Percentiles rank a stretch among this genome's conserved stretches.
Conservation (phyloP, 2,797 vertebrate species). For the Crossoptilon crossoptilon region DNA sequence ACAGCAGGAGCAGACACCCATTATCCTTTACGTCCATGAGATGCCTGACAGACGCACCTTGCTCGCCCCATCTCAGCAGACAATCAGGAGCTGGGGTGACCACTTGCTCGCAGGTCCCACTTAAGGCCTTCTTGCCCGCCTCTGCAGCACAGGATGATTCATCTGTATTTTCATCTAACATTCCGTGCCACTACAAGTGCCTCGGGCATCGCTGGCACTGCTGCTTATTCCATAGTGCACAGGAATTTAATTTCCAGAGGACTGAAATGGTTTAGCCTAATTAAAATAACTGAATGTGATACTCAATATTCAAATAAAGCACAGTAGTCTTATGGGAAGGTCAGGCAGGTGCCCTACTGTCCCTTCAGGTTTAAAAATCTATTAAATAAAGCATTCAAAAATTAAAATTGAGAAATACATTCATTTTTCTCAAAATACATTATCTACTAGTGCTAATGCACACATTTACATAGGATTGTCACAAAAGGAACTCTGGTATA, state of each 20-base stretch:
- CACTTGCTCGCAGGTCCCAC: fast-evolving
- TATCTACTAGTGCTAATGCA: not conserved
- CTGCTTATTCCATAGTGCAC: not conserved
- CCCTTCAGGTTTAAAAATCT: not conserved
- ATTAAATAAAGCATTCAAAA: not conserved
- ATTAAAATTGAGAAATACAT: not conserved
- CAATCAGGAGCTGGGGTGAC: not conserved
- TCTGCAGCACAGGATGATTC: not conserved
- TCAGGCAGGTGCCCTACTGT: not conserved
- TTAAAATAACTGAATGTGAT: slow-evolving; percentile 16
- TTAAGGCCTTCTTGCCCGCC: not conserved
- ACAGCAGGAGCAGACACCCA: not conserved
- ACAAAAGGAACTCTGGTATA: not conserved
- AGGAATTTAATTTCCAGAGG: slow-evolving; percentile 34
- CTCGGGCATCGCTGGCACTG: slow-evolving; percentile 34
- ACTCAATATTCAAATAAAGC: slow-evolving; percentile 5
- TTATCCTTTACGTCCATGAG: not conserved
- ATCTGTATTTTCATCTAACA: not conserved
- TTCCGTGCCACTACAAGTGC: not conserved
- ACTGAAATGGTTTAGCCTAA: not conserved
- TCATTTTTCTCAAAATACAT: not conserved
- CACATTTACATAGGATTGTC: not conserved
- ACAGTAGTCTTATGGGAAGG: not conserved
- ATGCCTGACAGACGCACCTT: not conserved
- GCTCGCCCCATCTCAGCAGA: not conserved